phyloP scores from a whole-genome alignment of 2,113 vertebrate species.

The Grammomys dolichurus region DNA sequence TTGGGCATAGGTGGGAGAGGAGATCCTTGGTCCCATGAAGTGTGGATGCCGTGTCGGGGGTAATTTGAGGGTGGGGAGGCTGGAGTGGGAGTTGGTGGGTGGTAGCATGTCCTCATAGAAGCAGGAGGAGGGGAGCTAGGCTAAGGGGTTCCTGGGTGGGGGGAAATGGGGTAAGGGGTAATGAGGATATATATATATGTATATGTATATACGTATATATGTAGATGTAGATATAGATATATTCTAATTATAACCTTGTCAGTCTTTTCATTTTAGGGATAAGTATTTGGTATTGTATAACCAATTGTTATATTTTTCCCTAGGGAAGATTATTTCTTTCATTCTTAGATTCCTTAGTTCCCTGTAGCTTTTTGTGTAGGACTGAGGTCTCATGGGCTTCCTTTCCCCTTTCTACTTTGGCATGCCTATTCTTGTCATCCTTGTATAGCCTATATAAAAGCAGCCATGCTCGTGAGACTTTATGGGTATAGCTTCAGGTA shows the following conservation, averaged over 20 bases:
- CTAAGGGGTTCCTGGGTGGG: too few species aligned
- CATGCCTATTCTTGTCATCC: neutral
- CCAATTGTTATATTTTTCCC: neutral
- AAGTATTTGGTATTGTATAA: neutral
- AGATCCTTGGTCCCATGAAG: too few species aligned
- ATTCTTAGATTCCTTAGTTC: neutral
- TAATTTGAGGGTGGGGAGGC: too few species aligned
- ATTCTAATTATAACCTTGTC: neutral
- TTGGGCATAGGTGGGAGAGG: too few species aligned
- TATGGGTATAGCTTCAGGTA: neutral
- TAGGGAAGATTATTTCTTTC: neutral
- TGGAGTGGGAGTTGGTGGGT: too few species aligned
- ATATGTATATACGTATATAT: too few species aligned
- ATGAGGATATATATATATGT: too few species aligned
- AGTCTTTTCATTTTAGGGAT: neutral
- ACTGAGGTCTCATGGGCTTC: neutral
- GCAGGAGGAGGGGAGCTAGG: too few species aligned
- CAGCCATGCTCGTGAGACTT: neutral
- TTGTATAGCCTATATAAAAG: neutral
- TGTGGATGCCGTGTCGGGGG: too few species aligned
- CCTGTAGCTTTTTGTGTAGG: neutral
- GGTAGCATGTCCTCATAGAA: too few species aligned
- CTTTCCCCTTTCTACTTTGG: neutral
- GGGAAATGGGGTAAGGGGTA: too few species aligned
- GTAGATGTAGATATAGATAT: too few species aligned